Evolutionary conservation across 2,113 vertebrate genomes (phyloP), one percentile per base, ranked within the genome.

Genomic region (Seriola rivoliana): DNA sequence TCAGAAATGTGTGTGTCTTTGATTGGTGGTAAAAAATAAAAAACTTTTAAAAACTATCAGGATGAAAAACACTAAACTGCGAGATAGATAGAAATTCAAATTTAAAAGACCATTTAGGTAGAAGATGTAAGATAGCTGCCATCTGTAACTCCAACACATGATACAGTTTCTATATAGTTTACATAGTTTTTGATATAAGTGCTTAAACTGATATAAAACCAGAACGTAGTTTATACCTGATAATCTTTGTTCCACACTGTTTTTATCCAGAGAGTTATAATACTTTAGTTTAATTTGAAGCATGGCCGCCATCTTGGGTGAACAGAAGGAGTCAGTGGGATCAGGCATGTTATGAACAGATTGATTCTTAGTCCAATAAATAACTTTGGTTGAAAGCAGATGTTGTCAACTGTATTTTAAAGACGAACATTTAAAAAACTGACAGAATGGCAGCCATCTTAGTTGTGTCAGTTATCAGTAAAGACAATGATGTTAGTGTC

Each of bases 401-500:
- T 16, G 21, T 40, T n/a, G n/a, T 65, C 16, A 0, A 64, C 16
- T 46, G 23, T 44, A 14, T 63, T 14, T 25, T 42, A 48, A 46
- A 8, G 17, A 60, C 10, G 12, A 21, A 46, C 14, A 25, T 75
- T 23, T 5, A 32, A 63, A 52, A 55, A 48, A 10, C 3, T 3
- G 32, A 38, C 64, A 81, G 52, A 71, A 57, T 50, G 77, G 78
- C 82, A 78, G 81, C 82, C 63, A 79, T 78, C 52, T 87, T 75
- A 32, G 58, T 21, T 60, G 62, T 25, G 44, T 71, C 59, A 82
- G 69, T 82, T 75, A 69, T 48, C 48, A 87, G 75, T 71, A 82
- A 86, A 90, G 59, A 92, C 67, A 88, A 78, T 71, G 87, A 65
- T 78, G 71, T 85, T 69, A 81, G 65, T 71, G 67, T 84, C 93